A percentile compares a stretch with the other conserved stretches of the same genome.
Evolutionary conservation across 2,888 invertebrate genomes (phyloP).

Genomic region (Drosophila merina): DNA sequence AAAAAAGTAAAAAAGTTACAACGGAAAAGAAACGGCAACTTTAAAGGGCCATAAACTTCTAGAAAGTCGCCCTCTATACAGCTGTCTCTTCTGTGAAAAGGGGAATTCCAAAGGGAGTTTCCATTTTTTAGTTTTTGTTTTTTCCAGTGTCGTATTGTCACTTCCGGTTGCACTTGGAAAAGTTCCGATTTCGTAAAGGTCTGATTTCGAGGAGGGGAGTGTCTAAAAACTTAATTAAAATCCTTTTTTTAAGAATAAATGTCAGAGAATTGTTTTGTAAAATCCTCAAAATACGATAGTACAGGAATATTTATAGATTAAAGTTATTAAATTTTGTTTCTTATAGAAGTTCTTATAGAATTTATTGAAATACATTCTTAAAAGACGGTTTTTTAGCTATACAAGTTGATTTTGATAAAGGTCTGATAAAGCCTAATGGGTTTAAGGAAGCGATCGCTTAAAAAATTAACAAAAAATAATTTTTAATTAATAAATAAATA

Average conservation of each 20-base stretch:
- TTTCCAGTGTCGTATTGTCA: slow-evolving; percentile 20
- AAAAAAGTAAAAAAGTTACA: background rate
- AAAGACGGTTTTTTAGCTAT: background rate
- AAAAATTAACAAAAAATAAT: no score
- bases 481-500: no score
- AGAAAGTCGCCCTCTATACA: slow-evolving; percentile 1
- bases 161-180: slow-evolving; percentile 1
- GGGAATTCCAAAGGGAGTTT: slow-evolving; percentile 16
- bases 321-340: no score
- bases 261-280: no score
- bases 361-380: background rate
- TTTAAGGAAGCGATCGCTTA: no score
- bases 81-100: slow-evolving; percentile 21
- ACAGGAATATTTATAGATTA: no score
- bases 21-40: slow-evolving; percentile 17
- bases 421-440: no score
- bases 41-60: slow-evolving; percentile 31
- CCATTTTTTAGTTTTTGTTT: slow-evolving; percentile 20
- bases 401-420: background rate
- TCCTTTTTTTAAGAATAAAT: no score
- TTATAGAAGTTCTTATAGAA: no score
- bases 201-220: no score
- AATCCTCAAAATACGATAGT: no score
- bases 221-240: no score
- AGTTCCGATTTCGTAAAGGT: background rate